Percentiles rank a stretch among this genome's conserved stretches.
phyloP scores from a whole-genome alignment of 2,888 invertebrate species.

The Theretra japonica region DNA sequence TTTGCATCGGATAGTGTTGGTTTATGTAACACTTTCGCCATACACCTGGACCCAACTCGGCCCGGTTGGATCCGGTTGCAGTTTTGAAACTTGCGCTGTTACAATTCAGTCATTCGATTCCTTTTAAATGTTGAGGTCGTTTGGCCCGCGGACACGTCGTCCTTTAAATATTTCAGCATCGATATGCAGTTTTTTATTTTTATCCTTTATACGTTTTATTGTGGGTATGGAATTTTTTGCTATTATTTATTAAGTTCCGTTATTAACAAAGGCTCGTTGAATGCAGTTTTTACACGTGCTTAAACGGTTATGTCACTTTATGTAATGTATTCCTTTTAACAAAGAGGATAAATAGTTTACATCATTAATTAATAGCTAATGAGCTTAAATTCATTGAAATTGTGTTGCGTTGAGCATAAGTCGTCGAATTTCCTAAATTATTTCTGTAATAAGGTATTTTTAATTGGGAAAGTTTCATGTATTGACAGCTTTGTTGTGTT shows the following conservation, averaged over 20 bases:
- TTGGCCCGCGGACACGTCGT: conserved; percentile 31
- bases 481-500: no score
- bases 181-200: conserved; percentile 9
- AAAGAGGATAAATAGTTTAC: no score
- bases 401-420: no score
- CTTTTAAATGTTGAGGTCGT: conserved; percentile 56
- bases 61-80: conserved; percentile 56
- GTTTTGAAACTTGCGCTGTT: conserved; percentile 51
- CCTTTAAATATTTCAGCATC: conserved; percentile 32
- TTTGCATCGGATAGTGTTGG: conserved; percentile 52
- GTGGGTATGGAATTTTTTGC: not conserved
- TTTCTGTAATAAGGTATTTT: no score
- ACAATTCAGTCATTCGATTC: conserved; percentile 42
- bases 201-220: not conserved
- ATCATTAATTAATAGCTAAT: no score
- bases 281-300: no score
- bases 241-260: not conserved
- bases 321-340: no score
- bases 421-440: no score
- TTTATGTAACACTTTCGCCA: conserved; percentile 61
- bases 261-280: no score
- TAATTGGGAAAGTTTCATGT: no score
- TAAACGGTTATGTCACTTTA: no score
- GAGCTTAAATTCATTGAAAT: no score
- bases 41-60: conserved; percentile 42